Base-by-base conservation (phyloP, 2,888 invertebrate species). In the Drosophila histrio region DNA sequence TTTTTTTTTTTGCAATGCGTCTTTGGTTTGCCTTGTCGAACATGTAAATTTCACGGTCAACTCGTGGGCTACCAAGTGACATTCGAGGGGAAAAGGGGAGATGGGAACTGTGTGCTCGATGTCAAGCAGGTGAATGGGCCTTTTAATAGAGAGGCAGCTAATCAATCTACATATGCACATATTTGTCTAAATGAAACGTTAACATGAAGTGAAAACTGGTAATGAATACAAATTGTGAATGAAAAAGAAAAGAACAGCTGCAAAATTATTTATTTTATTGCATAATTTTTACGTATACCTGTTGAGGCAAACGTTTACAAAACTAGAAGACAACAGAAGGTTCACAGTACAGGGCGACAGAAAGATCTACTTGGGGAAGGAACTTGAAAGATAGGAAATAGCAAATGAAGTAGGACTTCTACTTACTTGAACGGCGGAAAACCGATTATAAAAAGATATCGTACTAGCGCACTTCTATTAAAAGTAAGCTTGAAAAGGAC, bases 21-120 rank as follows among this genome's bases (percentile, higher is more conserved):
- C 3, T 32, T 44, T 59, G 24, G 17, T 64, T 74, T 61, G 71
- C 43, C 47, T 47, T 72, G 63, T 62, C 44, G 59, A 50, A 62
- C 68, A 59, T 49, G 38, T 43, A 60, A 72, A 72, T 79, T 81
- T 81, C 85, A 81, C 85, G 85, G 80, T 82, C 80, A 81, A 58
- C 56, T 41, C 54, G 67, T 81, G 69, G 67, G 65, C 53, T 13
- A n/a, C 43, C 69, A 68, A 56, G 60, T 69, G 69, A 56, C 65
- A 43, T 60, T 41, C 61, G 39, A 63, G 22, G 13, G 47, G 32
- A 32, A 41, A 46, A 38, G 68, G 53, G 46, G 22, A 28, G 9
- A 19, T 46, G 52, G 57, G 62, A 59, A 67, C 62, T 24, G 28
- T 30, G 19, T 32, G 49, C 17, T 34, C 56, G 47, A 57, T 57